These are phyloP conservation scores for Diacarnus erythraeanus DNA, from an alignment of 37 sponge, comb jelly and placozoan genomes.

Conservation along the genomic window DNA sequence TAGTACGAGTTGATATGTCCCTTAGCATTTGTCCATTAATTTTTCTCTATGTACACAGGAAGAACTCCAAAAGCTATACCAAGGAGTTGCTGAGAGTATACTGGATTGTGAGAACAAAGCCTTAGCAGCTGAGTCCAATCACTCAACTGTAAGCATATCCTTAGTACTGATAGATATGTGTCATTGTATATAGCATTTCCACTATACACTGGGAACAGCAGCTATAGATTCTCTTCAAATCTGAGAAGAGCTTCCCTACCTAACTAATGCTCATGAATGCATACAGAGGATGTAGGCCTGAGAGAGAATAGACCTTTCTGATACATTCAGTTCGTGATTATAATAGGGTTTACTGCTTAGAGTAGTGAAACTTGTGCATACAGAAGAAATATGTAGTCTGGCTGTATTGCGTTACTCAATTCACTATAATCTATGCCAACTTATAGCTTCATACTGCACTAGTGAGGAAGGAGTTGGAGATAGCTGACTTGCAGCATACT, in stretches of 20 bases:
- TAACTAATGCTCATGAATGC: too few species aligned
- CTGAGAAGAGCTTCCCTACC: too few species aligned
- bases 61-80: background rate
- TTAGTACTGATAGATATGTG: background rate
- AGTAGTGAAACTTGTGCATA: too few species aligned
- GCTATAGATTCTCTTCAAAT: background rate
- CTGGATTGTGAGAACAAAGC: background rate
- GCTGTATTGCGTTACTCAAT: background rate
- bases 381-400: background rate
- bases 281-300: too few species aligned
- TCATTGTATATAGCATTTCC: background rate
- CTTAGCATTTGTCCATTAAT: too few species aligned
- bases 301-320: too few species aligned
- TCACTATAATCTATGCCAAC: too few species aligned
- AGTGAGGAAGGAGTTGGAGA: constrained; percentile 56
- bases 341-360: too few species aligned
- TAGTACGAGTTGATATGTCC: too few species aligned
- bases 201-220: background rate
- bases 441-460: constrained; percentile 43
- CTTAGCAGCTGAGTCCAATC: background rate
- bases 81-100: background rate
- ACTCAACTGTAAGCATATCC: background rate
- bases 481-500: constrained; percentile 40
- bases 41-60: too few species aligned
- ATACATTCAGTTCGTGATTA: too few species aligned